Evolutionary conservation across 92 coral and sea anemone species (phyloP), one percentile per base, ranked within the genome.

Genomic region (Palythoa grandiflora): DNA sequence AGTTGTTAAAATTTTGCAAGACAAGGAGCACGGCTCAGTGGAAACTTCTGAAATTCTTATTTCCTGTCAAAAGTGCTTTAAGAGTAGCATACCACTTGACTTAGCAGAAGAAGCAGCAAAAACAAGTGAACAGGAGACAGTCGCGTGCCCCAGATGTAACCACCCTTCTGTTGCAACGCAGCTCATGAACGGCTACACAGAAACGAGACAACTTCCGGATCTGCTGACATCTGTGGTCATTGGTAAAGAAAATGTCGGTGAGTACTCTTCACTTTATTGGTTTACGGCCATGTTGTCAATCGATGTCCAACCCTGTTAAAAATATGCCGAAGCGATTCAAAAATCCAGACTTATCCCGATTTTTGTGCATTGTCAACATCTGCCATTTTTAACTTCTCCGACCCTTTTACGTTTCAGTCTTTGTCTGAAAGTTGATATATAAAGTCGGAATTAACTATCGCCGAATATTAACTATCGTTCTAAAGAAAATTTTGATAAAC

Each of bases 31-130:
- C 37, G 80, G 38, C 3, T 47, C 55, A 65, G 19, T 1, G 51
- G 47, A 50, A 13, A 83, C 85, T 3, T 55, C 38, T 19, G 89
- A 78, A 40, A 3, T 68, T 86, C 53, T 14, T 38, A 79, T 84
- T 3, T 91, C 96, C 11, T 93, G 96, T 79, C 79, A 77, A 59
- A 53, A 78, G 15, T 93, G 96, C 71, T 68, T 86, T 48, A 89
- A 84, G 66, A 40, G 77, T 48, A 89, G 90, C 83, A 50, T 93
- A 83, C 87, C 84, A n/a, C 66, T 91, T 72, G 20, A 79, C 36
- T 6, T n/a, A 12, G 87, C 92, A 8, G 83, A 89, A 73, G 93
- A 89, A 15, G 86, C 60, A 19, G 77, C 81, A 47, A 55, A 68
- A 38, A 39, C 28, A 70, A 78, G 87, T 68, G 85, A 71, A 38